A percentile compares a stretch with the other conserved stretches of the same genome.
phyloP scores from a whole-genome alignment of 1,140 invertebrate species.

The Drosophila mauritiana region DNA sequence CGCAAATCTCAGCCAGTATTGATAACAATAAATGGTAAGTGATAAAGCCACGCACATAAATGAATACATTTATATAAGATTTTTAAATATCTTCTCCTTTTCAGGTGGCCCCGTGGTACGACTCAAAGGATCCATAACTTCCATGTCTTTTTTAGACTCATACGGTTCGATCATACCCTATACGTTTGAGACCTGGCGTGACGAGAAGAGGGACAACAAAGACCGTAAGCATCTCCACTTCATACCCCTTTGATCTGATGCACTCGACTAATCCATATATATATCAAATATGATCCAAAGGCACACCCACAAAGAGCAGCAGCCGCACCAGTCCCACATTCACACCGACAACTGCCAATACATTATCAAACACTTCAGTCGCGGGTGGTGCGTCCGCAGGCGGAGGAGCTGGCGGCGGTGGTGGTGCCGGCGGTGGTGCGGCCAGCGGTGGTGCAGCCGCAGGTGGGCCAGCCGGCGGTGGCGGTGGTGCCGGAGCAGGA shows the following conservation, averaged over 20 bases:
- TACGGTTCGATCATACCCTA: conserved; percentile 94
- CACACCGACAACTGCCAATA: conserved; percentile 84
- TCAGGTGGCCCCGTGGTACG: conserved; percentile 96
- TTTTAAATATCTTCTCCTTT: neutral
- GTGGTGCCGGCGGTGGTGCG: conserved; percentile 27
- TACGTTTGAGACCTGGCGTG: conserved; percentile 94
- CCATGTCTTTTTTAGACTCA: conserved; percentile 97
- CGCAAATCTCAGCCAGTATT: conserved; percentile 94
- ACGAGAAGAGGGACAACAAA: conserved; percentile 90
- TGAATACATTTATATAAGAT: too few species aligned
- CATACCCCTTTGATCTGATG: conserved; percentile 60
- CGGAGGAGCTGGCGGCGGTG: conserved; percentile 20
- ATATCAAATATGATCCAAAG: conserved; percentile 7
- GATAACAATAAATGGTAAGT: conserved; percentile 93
- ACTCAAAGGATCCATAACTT: conserved; percentile 96
- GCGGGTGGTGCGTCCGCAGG: conserved; percentile 81
- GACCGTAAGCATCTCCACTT: conserved; percentile 86
- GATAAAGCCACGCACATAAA: too few species aligned
- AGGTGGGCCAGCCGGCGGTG: conserved; percentile 36
- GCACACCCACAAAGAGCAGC: conserved; percentile 81
- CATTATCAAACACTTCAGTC: conserved; percentile 79
- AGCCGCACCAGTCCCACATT: conserved; percentile 83
- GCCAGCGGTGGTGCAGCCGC: conserved; percentile 25
- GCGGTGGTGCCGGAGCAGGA: conserved; percentile 52
- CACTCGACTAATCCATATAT: neutral